Evolutionary conservation across 2,888 invertebrate genomes (phyloP).

Genomic region (Leucoma salicis): DNA sequence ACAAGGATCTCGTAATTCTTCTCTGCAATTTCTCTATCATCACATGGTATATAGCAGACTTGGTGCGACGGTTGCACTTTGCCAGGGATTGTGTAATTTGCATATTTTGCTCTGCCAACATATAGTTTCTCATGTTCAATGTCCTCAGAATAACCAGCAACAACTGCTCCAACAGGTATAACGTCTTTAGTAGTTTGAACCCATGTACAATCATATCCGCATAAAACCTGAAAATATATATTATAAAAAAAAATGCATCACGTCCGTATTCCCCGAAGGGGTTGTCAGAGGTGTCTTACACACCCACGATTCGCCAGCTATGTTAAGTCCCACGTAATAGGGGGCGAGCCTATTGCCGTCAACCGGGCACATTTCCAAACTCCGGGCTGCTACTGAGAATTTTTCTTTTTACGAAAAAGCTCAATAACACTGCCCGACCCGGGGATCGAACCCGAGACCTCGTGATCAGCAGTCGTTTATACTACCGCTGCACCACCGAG

Average conservation of each 20-base stretch:
- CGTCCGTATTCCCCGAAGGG: too few species aligned
- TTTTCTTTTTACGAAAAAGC: too few species aligned
- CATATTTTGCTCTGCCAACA: conserved; percentile 86
- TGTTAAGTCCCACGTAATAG: too few species aligned
- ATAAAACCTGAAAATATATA: conserved; percentile 50
- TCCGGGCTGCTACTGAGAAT: too few species aligned
- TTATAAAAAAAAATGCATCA: not conserved
- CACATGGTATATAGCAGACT: conserved; percentile 86
- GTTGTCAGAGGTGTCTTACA: too few species aligned
- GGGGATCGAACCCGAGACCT: too few species aligned
- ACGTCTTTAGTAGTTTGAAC: conserved; percentile 78
- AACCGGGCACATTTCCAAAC: too few species aligned
- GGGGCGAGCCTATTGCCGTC: too few species aligned
- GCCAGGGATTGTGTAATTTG: conserved; percentile 89
- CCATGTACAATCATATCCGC: conserved; percentile 72
- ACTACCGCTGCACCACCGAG: too few species aligned
- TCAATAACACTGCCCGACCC: too few species aligned
- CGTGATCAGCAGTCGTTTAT: too few species aligned
- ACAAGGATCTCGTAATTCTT: conserved; percentile 50
- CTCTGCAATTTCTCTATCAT: conserved; percentile 41
- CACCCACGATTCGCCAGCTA: too few species aligned
- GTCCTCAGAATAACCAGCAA: conserved; percentile 80
- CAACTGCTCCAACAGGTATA: conserved; percentile 86
- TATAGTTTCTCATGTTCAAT: conserved; percentile 75
- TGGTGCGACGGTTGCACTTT: conserved; percentile 86